Conservation (phyloP, 2,113 vertebrate species). For the Hyla sarda region DNA sequence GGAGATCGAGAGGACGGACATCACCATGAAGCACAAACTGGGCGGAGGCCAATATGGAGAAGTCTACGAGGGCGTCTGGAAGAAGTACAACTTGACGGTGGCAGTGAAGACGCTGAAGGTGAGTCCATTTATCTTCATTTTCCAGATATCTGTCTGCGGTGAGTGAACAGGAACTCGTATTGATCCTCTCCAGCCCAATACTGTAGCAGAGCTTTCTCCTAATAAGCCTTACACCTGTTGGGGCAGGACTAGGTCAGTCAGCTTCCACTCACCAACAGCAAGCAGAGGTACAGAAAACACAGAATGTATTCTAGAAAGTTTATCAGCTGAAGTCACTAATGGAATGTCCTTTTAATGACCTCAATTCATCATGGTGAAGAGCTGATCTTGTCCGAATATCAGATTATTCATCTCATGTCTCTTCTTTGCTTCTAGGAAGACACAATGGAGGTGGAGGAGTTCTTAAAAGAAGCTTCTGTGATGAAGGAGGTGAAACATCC, state of each 20-base stretch:
- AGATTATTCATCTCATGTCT: background rate
- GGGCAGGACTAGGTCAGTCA: background rate
- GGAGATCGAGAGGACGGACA: conserved; percentile 98
- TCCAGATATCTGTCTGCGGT: background rate
- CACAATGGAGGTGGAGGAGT: conserved; percentile 99
- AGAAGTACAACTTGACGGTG: conserved; percentile 96
- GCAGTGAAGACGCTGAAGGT: conserved; percentile 98
- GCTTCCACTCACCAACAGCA: background rate
- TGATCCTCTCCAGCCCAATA: background rate
- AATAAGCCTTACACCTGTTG: no score
- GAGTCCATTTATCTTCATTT: conserved; percentile 48
- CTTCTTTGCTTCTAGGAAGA: conserved; percentile 84
- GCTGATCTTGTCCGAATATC: background rate
- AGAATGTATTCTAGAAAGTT: no score
- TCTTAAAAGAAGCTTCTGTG: conserved; percentile 94
- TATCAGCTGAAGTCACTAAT: no score
- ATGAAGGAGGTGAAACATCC: conserved; percentile 99
- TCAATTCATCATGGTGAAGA: background rate
- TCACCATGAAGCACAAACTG: conserved; percentile 99
- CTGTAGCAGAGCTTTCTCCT: no score
- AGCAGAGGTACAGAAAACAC: background rate
- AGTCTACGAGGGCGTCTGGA: conserved; percentile 98
- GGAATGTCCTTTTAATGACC: no score
- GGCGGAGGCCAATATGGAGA: conserved; percentile 97
- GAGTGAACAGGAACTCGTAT: background rate